Conservation (phyloP, 2,113 vertebrate genomes). For the Fukomys damarensis region DNA sequence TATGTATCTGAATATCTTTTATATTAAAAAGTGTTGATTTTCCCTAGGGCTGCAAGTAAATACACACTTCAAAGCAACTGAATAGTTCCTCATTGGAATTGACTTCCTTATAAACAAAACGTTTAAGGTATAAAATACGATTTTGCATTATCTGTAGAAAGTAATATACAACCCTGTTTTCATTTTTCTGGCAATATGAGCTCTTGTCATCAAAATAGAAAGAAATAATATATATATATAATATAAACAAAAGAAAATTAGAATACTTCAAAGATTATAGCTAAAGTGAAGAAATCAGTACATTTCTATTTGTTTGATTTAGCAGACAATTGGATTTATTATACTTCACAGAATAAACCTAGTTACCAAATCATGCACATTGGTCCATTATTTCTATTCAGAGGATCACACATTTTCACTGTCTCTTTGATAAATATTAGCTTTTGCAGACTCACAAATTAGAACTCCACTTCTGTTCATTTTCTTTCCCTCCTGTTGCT, state of each 20-base stretch:
- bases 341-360: conserved; percentile 36
- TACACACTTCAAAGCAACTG: neutral
- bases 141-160: neutral
- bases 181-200: neutral
- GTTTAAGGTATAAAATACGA: neutral
- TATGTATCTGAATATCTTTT: neutral
- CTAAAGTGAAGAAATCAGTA: conserved; percentile 26
- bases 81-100: neutral
- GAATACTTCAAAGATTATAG: neutral
- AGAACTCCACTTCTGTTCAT: conserved; percentile 64
- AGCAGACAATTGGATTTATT: conserved; percentile 57
- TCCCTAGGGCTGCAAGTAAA: neutral
- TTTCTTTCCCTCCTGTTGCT: conserved; percentile 43
- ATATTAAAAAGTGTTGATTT: neutral
- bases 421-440: conserved; percentile 63
- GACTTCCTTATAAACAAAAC: neutral
- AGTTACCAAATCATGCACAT: conserved; percentile 58
- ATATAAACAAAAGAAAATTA: neutral
- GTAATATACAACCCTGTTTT: neutral
- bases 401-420: neutral
- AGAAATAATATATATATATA: neutral
- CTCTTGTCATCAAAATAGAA: neutral
- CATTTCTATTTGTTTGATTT: conserved; percentile 51
- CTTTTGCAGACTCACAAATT: conserved; percentile 59
- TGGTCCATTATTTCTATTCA: conserved; percentile 66